Evolutionary conservation across 2,797 vertebrate genomes (phyloP).

Genomic region (Pseudochaenichthys georgianus): DNA sequence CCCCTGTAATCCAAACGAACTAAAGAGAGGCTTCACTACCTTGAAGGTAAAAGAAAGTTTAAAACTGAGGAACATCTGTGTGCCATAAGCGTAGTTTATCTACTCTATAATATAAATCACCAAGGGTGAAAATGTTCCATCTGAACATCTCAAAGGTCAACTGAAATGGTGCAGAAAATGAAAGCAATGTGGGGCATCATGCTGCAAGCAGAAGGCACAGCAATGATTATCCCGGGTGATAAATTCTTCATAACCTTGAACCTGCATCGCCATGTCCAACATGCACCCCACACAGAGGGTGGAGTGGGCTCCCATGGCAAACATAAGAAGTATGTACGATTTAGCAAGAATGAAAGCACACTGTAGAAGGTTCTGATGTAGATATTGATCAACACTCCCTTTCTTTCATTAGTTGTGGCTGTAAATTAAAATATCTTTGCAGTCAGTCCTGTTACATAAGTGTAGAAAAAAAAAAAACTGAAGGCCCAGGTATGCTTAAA

Average conservation of each 20-base stretch:
- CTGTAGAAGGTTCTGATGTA: background rate
- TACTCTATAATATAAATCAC: constrained; percentile 9
- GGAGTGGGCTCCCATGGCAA: background rate
- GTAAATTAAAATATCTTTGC: background rate
- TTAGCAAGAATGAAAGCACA: background rate
- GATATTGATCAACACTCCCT: background rate
- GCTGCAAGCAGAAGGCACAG: background rate
- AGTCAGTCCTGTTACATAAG: background rate
- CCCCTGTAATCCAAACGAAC: constrained; percentile 30
- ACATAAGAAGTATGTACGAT: background rate
- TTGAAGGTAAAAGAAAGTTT: constrained; percentile 1
- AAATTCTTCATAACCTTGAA: background rate
- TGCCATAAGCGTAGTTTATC: background rate
- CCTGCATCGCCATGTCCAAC: background rate
- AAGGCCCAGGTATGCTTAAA: background rate
- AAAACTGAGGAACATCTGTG: constrained; percentile 11
- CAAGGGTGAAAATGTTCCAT: constrained; percentile 5
- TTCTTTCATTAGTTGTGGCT: background rate
- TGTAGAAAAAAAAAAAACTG: background rate
- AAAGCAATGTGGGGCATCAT: background rate
- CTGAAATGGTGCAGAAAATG: constrained; percentile 21
- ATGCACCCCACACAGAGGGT: background rate
- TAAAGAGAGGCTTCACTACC: background rate
- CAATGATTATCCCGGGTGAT: background rate
- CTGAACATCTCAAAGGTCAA: constrained; percentile 28